Evolutionary conservation across 2,113 vertebrate genomes (phyloP), one percentile per base, ranked within the genome.

Genomic region (Turnix velox): DNA sequence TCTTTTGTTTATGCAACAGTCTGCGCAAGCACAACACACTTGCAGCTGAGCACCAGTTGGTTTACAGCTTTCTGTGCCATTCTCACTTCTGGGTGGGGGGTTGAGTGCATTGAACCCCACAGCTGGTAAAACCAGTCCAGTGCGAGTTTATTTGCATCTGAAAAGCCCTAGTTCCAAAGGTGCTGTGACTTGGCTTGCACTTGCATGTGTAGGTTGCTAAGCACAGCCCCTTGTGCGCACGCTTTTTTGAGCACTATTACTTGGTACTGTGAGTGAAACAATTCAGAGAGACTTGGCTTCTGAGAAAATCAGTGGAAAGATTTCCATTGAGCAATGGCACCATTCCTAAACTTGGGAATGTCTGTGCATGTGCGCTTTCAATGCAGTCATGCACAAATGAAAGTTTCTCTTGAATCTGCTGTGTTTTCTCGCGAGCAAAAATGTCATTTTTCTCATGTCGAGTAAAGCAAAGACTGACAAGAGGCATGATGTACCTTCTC

Each of bases 41-140:
- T 95, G 94, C 95, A 96, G 94, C 95, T 96, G 92, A 96, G 87
- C 87, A 94, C 95, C 95, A 94, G 88, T 95, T 90, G 94, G 94
- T 78, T 95, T 95, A 87, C 94, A 92, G 91, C 81, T 93, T 95
- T 96, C 94, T 84, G 66, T 82, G 80, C 92, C 92, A 73, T 92
- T 96, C 84, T 96, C 91, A 46, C 77, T 96, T 54, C 88, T 92
- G 92, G 77, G 66, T 95, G 91, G 87, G 91, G 92, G 88, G 81
- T 85, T 96, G 89, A 95, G 89, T 76, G 92, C 67, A 79, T 87
- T 92, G 92, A 94, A 90, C 94, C 74, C 94, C 92, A 84, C 92
- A 96, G 95, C 94, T 96, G 92, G 91, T 94, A 91, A 93, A 89
- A 95, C 62, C 87, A 87, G 86, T 84, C 61, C 95, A 87, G 86